Evolutionary conservation across 2,113 vertebrate genomes (phyloP).

Genomic region (Xenus cinereus): DNA sequence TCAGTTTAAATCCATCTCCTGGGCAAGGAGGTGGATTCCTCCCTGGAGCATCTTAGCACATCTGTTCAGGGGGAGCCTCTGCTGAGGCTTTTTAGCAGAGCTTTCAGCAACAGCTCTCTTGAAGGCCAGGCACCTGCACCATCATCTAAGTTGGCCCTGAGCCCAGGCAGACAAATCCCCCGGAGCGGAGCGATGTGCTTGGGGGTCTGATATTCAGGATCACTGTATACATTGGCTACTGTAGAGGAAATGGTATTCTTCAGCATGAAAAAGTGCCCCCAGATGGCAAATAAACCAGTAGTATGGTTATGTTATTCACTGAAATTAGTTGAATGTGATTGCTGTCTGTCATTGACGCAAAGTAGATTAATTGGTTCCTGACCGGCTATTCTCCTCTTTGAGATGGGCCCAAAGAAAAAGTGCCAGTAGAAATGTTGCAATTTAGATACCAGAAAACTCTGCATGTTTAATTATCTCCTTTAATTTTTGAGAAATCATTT

Average conservation of each 20-base stretch:
- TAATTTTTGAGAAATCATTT: background rate
- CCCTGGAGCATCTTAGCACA: fast-evolving
- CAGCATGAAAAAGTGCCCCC: background rate
- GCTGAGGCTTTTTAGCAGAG: background rate
- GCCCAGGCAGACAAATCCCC: background rate
- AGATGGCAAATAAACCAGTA: background rate
- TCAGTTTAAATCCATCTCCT: background rate
- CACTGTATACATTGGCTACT: background rate
- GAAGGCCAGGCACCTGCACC: background rate
- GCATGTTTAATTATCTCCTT: background rate
- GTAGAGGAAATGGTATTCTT: background rate
- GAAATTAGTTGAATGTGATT: background rate
- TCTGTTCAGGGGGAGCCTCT: background rate
- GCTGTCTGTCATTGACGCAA: background rate
- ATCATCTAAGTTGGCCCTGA: background rate
- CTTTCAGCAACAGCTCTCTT: background rate
- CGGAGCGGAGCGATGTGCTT: background rate
- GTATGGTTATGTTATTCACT: background rate
- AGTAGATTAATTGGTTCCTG: background rate
- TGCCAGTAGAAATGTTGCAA: background rate
- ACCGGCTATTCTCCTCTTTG: background rate
- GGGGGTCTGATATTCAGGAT: background rate
- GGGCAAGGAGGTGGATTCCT: background rate
- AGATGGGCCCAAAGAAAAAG: background rate
- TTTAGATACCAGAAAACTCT: background rate